Evolutionary conservation across 1,140 invertebrate genomes (phyloP).

Genomic region (Drosophila ohnishii): DNA sequence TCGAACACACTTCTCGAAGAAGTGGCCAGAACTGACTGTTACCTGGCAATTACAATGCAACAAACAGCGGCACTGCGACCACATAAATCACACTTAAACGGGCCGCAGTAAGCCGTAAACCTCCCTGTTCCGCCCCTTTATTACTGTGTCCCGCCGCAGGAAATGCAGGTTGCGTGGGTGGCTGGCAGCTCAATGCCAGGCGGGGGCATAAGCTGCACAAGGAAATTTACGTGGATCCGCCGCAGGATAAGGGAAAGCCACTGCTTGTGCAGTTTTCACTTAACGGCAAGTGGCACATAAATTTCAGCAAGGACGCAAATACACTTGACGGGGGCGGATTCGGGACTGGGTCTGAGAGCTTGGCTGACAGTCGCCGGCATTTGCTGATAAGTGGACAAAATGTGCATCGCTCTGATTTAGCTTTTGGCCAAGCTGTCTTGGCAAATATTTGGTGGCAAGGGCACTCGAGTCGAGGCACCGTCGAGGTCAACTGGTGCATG

Average conservation of each 20-base stretch:
- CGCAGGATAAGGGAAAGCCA: slow-evolving; percentile 8
- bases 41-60: slow-evolving; percentile 42
- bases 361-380: slow-evolving; percentile 32
- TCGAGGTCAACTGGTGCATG: slow-evolving; percentile 61
- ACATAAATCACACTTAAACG: slow-evolving; percentile 72
- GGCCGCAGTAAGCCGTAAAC: slow-evolving; percentile 24
- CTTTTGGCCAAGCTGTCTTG: slow-evolving; percentile 36
- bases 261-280: slow-evolving; percentile 70
- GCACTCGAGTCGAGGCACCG: slow-evolving; percentile 38
- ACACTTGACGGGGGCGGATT: slow-evolving; percentile 15
- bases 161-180: slow-evolving; percentile 36
- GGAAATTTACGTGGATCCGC: slow-evolving; percentile 27
- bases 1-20: slow-evolving; percentile 8
- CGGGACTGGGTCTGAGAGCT: background rate
- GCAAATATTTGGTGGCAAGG: slow-evolving; percentile 60
- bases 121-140: slow-evolving; percentile 23
- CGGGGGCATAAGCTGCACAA: slow-evolving; percentile 28
- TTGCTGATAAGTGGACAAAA: slow-evolving; percentile 65
- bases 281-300: slow-evolving; percentile 75
- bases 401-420: slow-evolving; percentile 49
- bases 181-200: slow-evolving; percentile 47
- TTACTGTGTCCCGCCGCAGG: slow-evolving; percentile 7
- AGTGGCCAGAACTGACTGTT: slow-evolving; percentile 4
- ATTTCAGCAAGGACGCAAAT: slow-evolving; percentile 70
- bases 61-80: slow-evolving; percentile 33